Conservation (phyloP, 2,797 vertebrate genomes). For the Arremon aurantiirostris region DNA sequence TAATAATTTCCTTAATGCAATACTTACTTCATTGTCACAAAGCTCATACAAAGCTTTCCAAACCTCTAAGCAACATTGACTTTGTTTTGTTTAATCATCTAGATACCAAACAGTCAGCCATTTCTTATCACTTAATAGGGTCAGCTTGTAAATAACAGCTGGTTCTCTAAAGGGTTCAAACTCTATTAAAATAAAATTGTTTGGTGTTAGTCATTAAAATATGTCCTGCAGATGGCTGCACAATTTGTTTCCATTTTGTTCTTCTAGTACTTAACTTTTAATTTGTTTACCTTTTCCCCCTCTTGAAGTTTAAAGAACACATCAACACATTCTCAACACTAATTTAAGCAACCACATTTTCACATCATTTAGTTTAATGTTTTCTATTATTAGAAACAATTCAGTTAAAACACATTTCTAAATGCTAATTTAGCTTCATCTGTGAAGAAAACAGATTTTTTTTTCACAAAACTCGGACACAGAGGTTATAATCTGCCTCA, state of each 20-base stretch:
- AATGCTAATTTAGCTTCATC: background rate
- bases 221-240: background rate
- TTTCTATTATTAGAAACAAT: background rate
- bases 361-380: background rate
- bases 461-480: background rate
- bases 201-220: conserved; percentile 7
- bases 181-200: conserved; percentile 47
- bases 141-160: background rate
- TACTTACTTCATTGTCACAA: background rate
- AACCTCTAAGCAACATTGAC: background rate
- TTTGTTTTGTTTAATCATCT: conserved; percentile 26
- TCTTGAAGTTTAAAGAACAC: background rate
- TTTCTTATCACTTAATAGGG: conserved; percentile 1
- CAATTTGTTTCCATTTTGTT: conserved; percentile 12
- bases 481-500: background rate
- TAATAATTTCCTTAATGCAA: background rate
- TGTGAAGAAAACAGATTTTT: background rate
- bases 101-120: background rate
- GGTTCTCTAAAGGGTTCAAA: background rate
- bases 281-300: background rate
- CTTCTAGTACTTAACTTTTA: background rate
- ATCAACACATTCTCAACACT: background rate
- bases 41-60: background rate
- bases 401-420: background rate
- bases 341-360: background rate